phyloP scores from a whole-genome alignment of 2,113 vertebrate genomes.

The Hucho hucho region DNA sequence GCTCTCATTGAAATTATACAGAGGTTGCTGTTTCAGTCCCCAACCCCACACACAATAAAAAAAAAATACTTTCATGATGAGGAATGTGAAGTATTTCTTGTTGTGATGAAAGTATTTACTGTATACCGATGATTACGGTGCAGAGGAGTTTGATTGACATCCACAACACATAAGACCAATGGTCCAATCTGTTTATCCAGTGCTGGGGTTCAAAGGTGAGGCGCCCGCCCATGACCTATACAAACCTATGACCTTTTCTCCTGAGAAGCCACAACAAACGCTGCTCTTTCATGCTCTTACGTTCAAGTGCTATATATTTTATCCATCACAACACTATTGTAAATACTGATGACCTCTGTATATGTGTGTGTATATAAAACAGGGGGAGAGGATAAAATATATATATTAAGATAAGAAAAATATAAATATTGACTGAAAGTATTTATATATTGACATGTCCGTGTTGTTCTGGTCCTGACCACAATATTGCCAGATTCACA shows the following conservation, averaged over 20 bases:
- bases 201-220: slow-evolving; percentile 22
- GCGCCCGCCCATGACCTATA: slow-evolving; percentile 26
- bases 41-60: too few species aligned
- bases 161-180: too few species aligned
- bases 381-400: slow-evolving; percentile 43
- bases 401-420: slow-evolving; percentile 46
- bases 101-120: slow-evolving; percentile 66
- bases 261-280: slow-evolving; percentile 46
- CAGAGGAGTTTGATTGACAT: too few species aligned
- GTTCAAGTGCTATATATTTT: slow-evolving; percentile 35
- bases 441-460: slow-evolving; percentile 23
- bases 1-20: too few species aligned
- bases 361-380: slow-evolving; percentile 59
- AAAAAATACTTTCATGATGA: slow-evolving; percentile 22
- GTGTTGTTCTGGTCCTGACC: slow-evolving; percentile 49
- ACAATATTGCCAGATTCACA: slow-evolving; percentile 52
- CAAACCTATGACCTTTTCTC: slow-evolving; percentile 36
- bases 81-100: slow-evolving; percentile 56
- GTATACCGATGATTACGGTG: slow-evolving; percentile 33
- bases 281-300: slow-evolving; percentile 45
- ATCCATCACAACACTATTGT: slow-evolving; percentile 57
- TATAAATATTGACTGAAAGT: slow-evolving; percentile 20
- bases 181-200: too few species aligned
- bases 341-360: slow-evolving; percentile 57
- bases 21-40: too few species aligned